A percentile compares a stretch with the other conserved stretches of the same genome.
Conservation (phyloP, 2,113 vertebrate genomes). For the Phylloscopus trochilus region DNA sequence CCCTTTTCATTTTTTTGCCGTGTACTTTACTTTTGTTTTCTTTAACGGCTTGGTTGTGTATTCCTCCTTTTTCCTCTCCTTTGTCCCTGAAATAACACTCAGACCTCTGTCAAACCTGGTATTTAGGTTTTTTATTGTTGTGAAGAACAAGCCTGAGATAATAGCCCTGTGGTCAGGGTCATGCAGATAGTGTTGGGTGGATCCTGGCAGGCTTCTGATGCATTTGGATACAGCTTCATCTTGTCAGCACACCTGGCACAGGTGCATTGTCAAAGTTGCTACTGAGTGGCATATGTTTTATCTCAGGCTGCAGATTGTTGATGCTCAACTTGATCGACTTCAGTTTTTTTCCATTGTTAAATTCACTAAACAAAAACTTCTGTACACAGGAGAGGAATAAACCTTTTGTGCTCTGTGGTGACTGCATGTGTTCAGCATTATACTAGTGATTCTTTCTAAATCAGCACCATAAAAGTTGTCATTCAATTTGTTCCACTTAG, state of each 20-base stretch:
- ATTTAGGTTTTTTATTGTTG: neutral
- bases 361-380: neutral
- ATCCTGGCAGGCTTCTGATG: neutral
- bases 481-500: neutral
- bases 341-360: neutral
- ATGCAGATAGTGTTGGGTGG: neutral
- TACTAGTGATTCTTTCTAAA: neutral
- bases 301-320: neutral
- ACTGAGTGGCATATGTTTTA: neutral
- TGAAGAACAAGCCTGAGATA: neutral
- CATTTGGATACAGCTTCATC: neutral
- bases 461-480: neutral
- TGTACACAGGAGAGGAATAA: neutral
- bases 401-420: neutral
- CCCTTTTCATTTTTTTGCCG: neutral
- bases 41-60: neutral
- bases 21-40: neutral
- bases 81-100: neutral
- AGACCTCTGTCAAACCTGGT: neutral
- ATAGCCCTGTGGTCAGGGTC: neutral
- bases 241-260: neutral
- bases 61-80: neutral
- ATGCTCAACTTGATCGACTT: accelerated
- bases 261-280: neutral
- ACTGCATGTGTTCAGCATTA: neutral